Base-by-base conservation (phyloP, 2,797 vertebrate genomes). In the Oryzias dopingdopingensis region DNA sequence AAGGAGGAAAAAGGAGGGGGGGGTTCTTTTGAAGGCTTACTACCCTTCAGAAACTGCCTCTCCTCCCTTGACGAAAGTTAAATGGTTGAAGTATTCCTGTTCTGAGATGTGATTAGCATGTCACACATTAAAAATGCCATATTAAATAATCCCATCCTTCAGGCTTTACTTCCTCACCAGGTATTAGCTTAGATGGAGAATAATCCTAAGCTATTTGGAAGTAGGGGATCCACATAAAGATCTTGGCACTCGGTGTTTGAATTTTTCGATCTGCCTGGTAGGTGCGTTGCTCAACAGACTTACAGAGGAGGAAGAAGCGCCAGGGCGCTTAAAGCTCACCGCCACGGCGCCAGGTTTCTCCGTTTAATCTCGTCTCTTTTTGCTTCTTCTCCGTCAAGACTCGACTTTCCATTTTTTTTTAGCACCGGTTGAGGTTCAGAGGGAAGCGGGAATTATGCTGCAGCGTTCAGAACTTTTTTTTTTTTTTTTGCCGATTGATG, bases 131-230 rank as follows among this genome's bases (percentile, higher is more conserved):
- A 88, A 95, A 82, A 96, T 94, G 96, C 94, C 94, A 95, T 91
- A 92, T 96, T 93, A 95, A 95, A 85, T 98, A 99, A 98, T 98
- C 96, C 95, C 94, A 94, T 98, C 96, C 95, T 96, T 98, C 95
- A 98, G 95, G 95, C 95, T 96, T 96, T 96, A 92, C 94, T 94
- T 93, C 93, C 96, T 95, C 95, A 95, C 95, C 88, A 97, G 95
- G 96, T 96, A 98, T 97, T 98, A 98, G 94, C 94, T 95, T 87
- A 93, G 90, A 78, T 92, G 92, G 89, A 77, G 94, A 96, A 95
- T 97, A 96, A 99, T 97, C 95, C 95, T 95, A 93, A 96, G 94
- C 93, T 94, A 93, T 95, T 94, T 81, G 79, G 86, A 86, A 89
- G 84, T 92, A 88, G 93, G 91, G 83, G 81, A 86, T 94, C 94